Evolutionary conservation across 2,888 invertebrate genomes (phyloP), one percentile per base, ranked within the genome.

Genomic region (Mythimna impura): DNA sequence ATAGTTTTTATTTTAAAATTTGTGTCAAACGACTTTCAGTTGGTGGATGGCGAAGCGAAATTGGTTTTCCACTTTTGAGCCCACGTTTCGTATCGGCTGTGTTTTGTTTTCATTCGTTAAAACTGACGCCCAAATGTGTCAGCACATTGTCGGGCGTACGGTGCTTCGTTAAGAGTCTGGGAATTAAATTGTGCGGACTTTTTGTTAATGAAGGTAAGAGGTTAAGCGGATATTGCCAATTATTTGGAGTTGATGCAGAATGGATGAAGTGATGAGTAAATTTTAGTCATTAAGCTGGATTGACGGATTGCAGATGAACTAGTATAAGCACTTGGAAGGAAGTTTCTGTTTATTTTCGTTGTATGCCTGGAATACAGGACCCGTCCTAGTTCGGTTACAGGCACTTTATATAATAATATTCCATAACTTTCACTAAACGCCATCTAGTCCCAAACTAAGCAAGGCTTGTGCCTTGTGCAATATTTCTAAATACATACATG

Each of bases 31-130:
- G 87, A 86, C 88, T 89, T 89, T 87, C 83, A 82, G 85, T 87
- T 64, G 80, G 83, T 77, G 87, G 76, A 87, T 86, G 88, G 79
- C 80, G 81, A 82, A 81, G 80, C 81, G 88, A 91, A 92, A 93
- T 93, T 93, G 93, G 90, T 93, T 94, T 94, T 93, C 89, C 91
- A 88, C 90, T 91, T 90, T 89, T 85, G 78, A 83, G 80, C 72
- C 81, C 70, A 70, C 82, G 73, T 67, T 83, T 82, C 86, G 87
- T 86, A 88, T 78, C 82, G 86, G 70, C 67, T 61, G 78, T 82
- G 83, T 86, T 89, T 88, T 91, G 82, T 87, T 88, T 89, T 82
- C 82, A 82, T 86, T 87, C 78, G 85, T 85, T 85, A 80, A 85
- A 82, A 82, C 78, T 75, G 79, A 80, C 69, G 85, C 73, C 40